Conservation (phyloP, 2,888 invertebrate species). For the Drosophila helvetica region DNA sequence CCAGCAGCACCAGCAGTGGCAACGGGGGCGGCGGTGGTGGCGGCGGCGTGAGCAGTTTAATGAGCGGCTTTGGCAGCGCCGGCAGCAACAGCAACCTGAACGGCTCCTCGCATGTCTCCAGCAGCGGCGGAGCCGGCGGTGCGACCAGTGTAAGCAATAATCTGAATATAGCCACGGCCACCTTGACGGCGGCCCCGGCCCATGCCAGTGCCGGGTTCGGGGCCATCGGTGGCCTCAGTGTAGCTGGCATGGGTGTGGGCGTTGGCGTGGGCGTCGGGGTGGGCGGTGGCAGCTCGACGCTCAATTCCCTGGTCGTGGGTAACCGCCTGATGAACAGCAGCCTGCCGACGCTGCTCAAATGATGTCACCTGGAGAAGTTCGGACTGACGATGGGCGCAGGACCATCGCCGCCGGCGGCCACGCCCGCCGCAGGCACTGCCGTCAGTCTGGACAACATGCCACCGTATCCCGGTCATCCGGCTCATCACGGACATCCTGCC, state of each 20-base stretch:
- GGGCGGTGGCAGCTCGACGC: conserved; percentile 76
- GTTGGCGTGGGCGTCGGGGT: conserved; percentile 66
- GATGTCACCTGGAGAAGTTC: conserved; percentile 81
- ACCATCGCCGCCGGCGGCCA: conserved; percentile 66
- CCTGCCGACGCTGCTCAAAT: conserved; percentile 81
- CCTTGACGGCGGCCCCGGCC: conserved; percentile 70
- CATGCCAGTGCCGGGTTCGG: conserved; percentile 71
- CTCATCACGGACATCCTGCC: conserved; percentile 43
- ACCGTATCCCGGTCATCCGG: conserved; percentile 36
- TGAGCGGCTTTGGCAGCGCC: conserved; percentile 32
- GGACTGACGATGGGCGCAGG: conserved; percentile 71
- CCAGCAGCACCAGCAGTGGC: conserved; percentile 33
- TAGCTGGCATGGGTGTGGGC: conserved; percentile 73
- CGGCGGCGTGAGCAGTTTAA: conserved; percentile 20
- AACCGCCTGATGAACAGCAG: conserved; percentile 81
- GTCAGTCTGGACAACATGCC: conserved; percentile 46
- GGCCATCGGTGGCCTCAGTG: conserved; percentile 62
- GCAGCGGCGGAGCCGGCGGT: conserved; percentile 52
- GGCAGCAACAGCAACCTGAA: conserved; percentile 55
- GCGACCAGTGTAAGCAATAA: conserved; percentile 64
- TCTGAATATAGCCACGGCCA: conserved; percentile 74
- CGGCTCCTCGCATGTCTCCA: conserved; percentile 60
- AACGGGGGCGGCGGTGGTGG: conserved; percentile 29
- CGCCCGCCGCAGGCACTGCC: conserved; percentile 48
- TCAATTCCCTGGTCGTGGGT: conserved; percentile 80